These are phyloP conservation scores for Lumbricus terrestris DNA, from an alignment of 2,888 invertebrate species.

Conservation along the genomic window DNA sequence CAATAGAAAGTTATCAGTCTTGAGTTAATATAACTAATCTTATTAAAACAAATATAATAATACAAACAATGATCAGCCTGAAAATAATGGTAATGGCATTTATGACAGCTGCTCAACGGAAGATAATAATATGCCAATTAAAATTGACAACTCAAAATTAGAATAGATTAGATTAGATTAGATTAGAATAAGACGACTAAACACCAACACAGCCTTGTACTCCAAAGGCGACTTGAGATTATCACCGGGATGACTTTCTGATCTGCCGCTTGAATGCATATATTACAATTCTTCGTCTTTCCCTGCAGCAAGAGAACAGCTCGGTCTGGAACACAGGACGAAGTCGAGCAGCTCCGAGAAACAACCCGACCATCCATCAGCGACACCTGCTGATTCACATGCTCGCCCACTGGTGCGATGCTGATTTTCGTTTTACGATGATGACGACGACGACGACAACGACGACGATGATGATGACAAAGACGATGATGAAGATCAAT, in stretches of 20 bases:
- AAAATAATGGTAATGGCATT: no score
- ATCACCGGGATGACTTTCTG: neutral
- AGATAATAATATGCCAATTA: no score
- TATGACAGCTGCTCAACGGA: no score
- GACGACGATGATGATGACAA: slow-evolving; percentile 18
- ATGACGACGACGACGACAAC: slow-evolving; percentile 8
- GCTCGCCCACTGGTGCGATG: neutral
- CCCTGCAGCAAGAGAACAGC: neutral
- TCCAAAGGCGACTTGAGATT: neutral
- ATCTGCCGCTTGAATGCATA: neutral
- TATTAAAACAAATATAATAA: no score
- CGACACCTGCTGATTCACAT: neutral
- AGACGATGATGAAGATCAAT: neutral
- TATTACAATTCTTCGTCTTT: neutral
- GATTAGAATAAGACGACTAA: neutral
- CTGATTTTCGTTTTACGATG: slow-evolving; percentile 14
- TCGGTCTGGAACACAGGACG: neutral
- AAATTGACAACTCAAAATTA: neutral
- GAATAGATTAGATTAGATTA: neutral
- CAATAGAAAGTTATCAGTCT: no score
- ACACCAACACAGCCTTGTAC: neutral
- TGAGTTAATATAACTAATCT: no score
- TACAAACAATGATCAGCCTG: no score
- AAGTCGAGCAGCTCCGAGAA: neutral
- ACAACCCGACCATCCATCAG: neutral